Evolutionary conservation across 1,140 invertebrate species (phyloP).

Genomic region (Saccostrea echinata): DNA sequence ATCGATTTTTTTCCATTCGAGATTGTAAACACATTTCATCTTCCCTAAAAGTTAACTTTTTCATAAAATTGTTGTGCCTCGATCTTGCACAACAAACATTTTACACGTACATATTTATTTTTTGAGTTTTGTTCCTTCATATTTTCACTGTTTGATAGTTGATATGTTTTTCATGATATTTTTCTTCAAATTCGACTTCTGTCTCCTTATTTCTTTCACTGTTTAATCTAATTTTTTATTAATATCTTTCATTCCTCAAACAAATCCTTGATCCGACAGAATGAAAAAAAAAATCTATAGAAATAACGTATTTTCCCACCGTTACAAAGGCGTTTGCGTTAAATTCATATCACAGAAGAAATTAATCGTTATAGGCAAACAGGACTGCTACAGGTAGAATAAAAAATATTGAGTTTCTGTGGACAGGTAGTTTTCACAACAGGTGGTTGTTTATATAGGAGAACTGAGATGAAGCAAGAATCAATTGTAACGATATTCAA

Average conservation of each 20-base stretch:
- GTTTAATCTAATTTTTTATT: not conserved
- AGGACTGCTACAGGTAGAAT: conserved; percentile 1
- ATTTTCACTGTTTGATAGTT: no score
- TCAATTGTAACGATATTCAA: conserved; percentile 12
- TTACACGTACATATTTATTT: no score
- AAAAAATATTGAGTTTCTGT: conserved; percentile 21
- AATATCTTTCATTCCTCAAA: not conserved
- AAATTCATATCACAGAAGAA: not conserved
- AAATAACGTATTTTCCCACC: not conserved
- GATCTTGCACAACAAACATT: no score
- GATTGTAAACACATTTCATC: no score
- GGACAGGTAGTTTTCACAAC: conserved; percentile 4
- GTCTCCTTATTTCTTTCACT: not conserved
- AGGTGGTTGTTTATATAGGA: conserved; percentile 28
- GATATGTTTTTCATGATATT: no score
- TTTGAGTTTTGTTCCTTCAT: no score
- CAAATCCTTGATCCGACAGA: not conserved
- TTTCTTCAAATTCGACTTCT: no score
- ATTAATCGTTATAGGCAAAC: conserved; percentile 20
- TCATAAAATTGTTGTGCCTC: no score
- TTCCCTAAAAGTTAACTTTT: no score
- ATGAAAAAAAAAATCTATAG: not conserved
- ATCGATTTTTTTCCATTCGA: no score
- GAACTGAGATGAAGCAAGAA: conserved; percentile 9
- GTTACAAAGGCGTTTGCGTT: not conserved